phyloP scores from a whole-genome alignment of 2,797 vertebrate species.

The Gallinago solitaria region DNA sequence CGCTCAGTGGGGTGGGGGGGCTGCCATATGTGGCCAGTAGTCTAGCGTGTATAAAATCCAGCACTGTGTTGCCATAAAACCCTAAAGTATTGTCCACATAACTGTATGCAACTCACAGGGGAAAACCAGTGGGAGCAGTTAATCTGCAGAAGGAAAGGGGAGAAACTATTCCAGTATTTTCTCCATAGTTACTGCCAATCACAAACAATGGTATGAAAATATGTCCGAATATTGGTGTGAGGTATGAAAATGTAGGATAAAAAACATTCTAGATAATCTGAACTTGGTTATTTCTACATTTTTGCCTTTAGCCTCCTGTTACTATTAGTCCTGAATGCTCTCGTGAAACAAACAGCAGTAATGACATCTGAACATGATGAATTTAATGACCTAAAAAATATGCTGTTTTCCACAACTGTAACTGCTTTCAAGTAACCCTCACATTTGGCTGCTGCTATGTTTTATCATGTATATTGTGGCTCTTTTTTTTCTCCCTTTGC shows the following conservation, averaged over 20 bases:
- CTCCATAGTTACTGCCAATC: background rate
- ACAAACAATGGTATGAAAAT: background rate
- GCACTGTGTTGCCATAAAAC: background rate
- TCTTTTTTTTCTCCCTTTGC: slow-evolving; percentile 40
- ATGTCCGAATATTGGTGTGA: background rate
- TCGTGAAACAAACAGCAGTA: background rate
- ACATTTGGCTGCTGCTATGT: slow-evolving; percentile 26
- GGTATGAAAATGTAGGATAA: background rate
- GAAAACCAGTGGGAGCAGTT: background rate
- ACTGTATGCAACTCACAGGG: background rate
- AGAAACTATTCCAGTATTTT: background rate
- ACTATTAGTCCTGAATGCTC: background rate
- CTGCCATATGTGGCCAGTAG: background rate
- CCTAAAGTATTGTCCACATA: background rate
- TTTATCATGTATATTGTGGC: slow-evolving; percentile 55
- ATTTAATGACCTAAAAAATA: slow-evolving; percentile 17
- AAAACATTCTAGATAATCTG: background rate
- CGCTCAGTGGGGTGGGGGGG: background rate
- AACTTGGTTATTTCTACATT: background rate
- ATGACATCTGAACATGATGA: background rate
- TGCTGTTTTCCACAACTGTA: slow-evolving; percentile 10
- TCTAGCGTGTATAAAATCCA: background rate
- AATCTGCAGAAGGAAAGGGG: background rate
- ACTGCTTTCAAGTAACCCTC: slow-evolving; percentile 41
- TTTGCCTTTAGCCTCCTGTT: background rate